These are phyloP conservation scores for Sarotherodon lohbergeri DNA, from an alignment of 2,113 vertebrate species.

Conservation along the genomic window DNA sequence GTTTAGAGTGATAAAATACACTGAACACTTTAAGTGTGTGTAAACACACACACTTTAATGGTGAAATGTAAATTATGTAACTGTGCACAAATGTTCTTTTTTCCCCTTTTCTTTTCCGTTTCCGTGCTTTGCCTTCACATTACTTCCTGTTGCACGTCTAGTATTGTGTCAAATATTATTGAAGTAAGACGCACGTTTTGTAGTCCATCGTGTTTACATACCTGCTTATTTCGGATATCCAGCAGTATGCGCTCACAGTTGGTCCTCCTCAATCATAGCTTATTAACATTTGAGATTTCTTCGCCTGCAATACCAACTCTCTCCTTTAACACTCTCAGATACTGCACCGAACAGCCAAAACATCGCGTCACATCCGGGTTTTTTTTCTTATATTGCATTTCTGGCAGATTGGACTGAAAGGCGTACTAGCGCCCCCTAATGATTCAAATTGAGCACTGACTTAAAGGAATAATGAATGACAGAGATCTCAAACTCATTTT, in stretches of 20 bases:
- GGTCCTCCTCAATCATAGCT: neutral
- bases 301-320: neutral
- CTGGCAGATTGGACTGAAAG: neutral
- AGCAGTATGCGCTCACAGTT: neutral
- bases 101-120: neutral
- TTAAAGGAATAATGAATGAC: neutral
- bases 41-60: neutral
- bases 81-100: neutral
- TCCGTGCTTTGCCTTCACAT: neutral
- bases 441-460: neutral
- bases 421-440: neutral
- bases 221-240: neutral
- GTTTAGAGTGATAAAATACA: neutral
- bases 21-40: neutral
- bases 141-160: neutral
- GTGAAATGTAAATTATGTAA: neutral
- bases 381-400: neutral
- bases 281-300: neutral
- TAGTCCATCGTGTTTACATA: neutral
- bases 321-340: neutral
- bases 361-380: neutral
- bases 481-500: neutral
- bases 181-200: neutral
- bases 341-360: neutral
- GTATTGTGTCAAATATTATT: neutral